Base-by-base conservation (phyloP, 2,888 invertebrate genomes). In the Isoperla grammatica region DNA sequence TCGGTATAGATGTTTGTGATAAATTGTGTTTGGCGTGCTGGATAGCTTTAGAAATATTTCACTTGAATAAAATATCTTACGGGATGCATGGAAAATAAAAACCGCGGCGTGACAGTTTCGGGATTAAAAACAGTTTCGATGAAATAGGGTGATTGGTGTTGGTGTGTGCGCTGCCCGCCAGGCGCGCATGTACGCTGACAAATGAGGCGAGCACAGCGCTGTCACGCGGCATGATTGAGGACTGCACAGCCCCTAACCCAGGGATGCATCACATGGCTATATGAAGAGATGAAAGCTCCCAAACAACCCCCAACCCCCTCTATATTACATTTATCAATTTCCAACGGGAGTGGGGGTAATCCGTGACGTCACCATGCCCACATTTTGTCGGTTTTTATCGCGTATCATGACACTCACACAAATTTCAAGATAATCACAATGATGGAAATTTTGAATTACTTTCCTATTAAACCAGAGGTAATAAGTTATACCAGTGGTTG, bases 201-300 rank as follows among this genome's bases (percentile, higher is more conserved):
- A 64, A 64, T 64, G 64, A 62, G 62, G 61, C 56, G 57, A 50
- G 62, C 57, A 59, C 55, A 57, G 46, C 57, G 59, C 64, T 65
- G 64, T 65, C 64, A 63, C 61, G 63, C 61, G 59, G 60, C 59
- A 65, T 65, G 64, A 65, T 65, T 63, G 64, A 65, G 64, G 61
- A 61, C 2, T 8, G 11, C 35, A 12, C 2, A 37, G 13, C 37
- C 54, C 54, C 54, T 50, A 15, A 20, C 11, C 15, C 29, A 8
- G 39, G 29, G 19, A 39, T 54, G 54, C 29, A 54, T 54, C 54
- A 54, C 54, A 54, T 39, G 39, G 46, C 49, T 39, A 40, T 61
- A 61, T 61, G 61, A 61, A 61, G 61, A 61, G 61, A 59, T 61
- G 61, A 61, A 61, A 61, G 61, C 61, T 48, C 56, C 55, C 39